These are phyloP conservation scores for Tenthredo scrophulariae DNA, from an alignment of 2,888 invertebrate species.

Conservation along the genomic window DNA sequence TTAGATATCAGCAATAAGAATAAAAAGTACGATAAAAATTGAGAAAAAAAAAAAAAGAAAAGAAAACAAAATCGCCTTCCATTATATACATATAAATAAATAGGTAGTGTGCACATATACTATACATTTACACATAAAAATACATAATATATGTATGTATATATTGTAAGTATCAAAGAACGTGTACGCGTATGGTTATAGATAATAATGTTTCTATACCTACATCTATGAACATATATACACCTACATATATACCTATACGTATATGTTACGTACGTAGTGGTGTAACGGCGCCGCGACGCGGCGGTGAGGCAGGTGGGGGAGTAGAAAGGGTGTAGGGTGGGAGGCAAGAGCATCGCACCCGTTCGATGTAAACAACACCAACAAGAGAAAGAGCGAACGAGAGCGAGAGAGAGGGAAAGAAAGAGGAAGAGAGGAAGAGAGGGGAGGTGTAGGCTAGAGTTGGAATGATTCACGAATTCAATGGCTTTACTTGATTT, in stretches of 20 bases:
- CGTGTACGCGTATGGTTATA: not conserved
- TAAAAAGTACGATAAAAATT: no score
- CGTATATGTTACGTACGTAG: not conserved
- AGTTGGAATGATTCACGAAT: slow-evolving; percentile 33
- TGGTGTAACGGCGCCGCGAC: slow-evolving; percentile 8
- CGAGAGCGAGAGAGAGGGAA: not conserved
- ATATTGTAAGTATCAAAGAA: not conserved
- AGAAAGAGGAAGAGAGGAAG: slow-evolving; percentile 40
- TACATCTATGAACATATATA: not conserved
- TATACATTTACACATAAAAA: not conserved
- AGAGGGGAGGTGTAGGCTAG: not conserved
- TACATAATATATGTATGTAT: not conserved
- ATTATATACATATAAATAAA: no score
- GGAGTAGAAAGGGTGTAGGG: not conserved
- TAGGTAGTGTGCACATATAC: no score
- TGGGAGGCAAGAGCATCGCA: slow-evolving; percentile 54
- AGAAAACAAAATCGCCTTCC: no score
- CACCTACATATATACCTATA: not conserved
- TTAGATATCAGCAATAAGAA: no score
- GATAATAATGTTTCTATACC: not conserved
- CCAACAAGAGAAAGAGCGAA: slow-evolving; percentile 44
- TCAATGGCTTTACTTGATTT: slow-evolving; percentile 1
- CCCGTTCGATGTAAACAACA: slow-evolving; percentile 56
- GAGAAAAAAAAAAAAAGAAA: no score
- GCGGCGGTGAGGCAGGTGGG: not conserved